Evolutionary conservation across 1,140 invertebrate genomes (phyloP).

Genomic region (Leptopilina clavipes): DNA sequence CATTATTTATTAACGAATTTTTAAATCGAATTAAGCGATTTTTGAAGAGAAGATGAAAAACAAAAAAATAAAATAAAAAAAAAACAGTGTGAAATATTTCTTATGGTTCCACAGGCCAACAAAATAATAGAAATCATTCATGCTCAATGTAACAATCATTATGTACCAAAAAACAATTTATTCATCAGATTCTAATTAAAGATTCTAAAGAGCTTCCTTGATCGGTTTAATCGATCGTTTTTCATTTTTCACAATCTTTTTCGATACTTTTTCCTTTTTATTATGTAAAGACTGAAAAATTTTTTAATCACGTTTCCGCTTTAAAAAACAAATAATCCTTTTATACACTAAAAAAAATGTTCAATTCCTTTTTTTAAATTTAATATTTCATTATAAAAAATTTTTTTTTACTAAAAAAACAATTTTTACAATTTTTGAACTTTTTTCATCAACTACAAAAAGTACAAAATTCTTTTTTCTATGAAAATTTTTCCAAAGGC

Average conservation of each 20-base stretch:
- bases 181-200: background rate
- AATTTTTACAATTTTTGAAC: background rate
- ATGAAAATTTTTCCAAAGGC: background rate
- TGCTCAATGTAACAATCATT: conserved; percentile 19
- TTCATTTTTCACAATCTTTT: background rate
- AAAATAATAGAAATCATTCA: conserved; percentile 1
- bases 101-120: conserved; percentile 7
- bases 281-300: conserved; percentile 13
- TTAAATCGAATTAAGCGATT: background rate
- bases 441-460: no score
- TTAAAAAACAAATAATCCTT: no score
- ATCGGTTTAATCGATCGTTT: background rate
- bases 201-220: conserved; percentile 3
- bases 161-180: conserved; percentile 1
- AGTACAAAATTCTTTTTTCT: background rate
- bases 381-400: no score
- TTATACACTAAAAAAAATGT: background rate
- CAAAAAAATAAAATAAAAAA: background rate
- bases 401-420: background rate
- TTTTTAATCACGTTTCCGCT: conserved; percentile 12
- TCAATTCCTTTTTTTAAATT: background rate
- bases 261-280: background rate
- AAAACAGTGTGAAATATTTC: background rate
- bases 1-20: conserved; percentile 16
- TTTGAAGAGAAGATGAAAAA: background rate